Conservation (phyloP, 1,140 invertebrate species). For the Planococcus citri region DNA sequence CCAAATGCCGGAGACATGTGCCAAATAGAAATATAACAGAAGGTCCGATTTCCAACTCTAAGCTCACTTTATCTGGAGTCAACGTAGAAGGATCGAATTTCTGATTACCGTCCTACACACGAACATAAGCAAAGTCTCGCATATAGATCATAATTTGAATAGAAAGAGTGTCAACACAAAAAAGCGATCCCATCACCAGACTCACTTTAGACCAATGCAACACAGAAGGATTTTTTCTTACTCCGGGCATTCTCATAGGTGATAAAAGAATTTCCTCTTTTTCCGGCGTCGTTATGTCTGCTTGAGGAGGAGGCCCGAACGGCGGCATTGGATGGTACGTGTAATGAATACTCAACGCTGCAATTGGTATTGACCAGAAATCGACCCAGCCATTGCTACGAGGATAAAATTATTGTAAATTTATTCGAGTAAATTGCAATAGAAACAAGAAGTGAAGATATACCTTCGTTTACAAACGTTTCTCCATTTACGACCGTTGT, state of each 20-base stretch:
- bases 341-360: slow-evolving; percentile 79
- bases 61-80: slow-evolving; percentile 69
- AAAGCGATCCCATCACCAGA: slow-evolving; percentile 8
- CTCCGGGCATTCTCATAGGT: slow-evolving; percentile 75
- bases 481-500: slow-evolving; percentile 63
- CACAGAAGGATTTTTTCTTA: slow-evolving; percentile 49
- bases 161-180: background rate
- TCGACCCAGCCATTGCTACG: slow-evolving; percentile 75
- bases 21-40: slow-evolving; percentile 82
- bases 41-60: slow-evolving; percentile 87
- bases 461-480: slow-evolving; percentile 64
- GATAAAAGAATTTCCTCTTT: slow-evolving; percentile 84
- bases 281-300: slow-evolving; percentile 82
- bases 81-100: slow-evolving; percentile 79
- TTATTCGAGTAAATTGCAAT: background rate
- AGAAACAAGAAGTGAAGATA: no score
- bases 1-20: slow-evolving; percentile 71
- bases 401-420: background rate
- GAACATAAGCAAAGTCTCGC: slow-evolving; percentile 9
- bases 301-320: slow-evolving; percentile 69
- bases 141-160: background rate
- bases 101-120: slow-evolving; percentile 42
- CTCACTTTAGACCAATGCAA: slow-evolving; percentile 46
- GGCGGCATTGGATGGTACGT: slow-evolving; percentile 83
- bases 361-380: slow-evolving; percentile 89